Base-by-base conservation (phyloP, 2,113 vertebrate genomes). In the Microtus montanus region DNA sequence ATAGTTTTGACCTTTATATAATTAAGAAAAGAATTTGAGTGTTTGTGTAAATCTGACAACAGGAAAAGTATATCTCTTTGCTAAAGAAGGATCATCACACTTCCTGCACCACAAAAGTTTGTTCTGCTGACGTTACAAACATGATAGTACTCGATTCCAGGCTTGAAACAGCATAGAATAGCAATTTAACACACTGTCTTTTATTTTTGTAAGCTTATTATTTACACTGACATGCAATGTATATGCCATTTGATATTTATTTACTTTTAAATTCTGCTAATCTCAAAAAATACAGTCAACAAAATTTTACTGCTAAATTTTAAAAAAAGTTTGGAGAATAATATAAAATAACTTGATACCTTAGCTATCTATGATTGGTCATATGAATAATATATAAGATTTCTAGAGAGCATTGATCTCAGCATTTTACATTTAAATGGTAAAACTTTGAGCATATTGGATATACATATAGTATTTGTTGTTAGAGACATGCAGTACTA, bases 181-280 rank as follows among this genome's bases (percentile, higher is more conserved):
- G 2, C 44, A 47, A 86, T 92, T 87, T 93, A 87, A 79, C 12
- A 52, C 22, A 28, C 74, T 87, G 47, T 84, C 8, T 87, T 17
- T 90, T 6, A 74, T 70, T 13, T 87, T 89, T 88, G 73, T 70
- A 74, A 87, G 92, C 71, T 87, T 87, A 85, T 83, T 38, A 64
- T 20, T 84, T 74, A 89, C 9, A 54, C 0, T 86, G 38, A 73
- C 17, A 91, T 88, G 64, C 58, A 30, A 84, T 87, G 28, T 12
- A 66, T 26, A 52, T 87, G 63, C 7, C 19, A 71, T 91, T 96
- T 90, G 44, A 75, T 93, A 77, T 64, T 30, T 91, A 91, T 91
- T 95, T 95, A 87, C 5, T 66, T 95, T 90, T 95, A 64, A 90
- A 64, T 47, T 11, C 12, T 70, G 35, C 11, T n/a, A 97, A 87